Evolutionary conservation across 2,113 vertebrate genomes (phyloP), one percentile per base, ranked within the genome.

Genomic region (Erpornis zantholeuca): DNA sequence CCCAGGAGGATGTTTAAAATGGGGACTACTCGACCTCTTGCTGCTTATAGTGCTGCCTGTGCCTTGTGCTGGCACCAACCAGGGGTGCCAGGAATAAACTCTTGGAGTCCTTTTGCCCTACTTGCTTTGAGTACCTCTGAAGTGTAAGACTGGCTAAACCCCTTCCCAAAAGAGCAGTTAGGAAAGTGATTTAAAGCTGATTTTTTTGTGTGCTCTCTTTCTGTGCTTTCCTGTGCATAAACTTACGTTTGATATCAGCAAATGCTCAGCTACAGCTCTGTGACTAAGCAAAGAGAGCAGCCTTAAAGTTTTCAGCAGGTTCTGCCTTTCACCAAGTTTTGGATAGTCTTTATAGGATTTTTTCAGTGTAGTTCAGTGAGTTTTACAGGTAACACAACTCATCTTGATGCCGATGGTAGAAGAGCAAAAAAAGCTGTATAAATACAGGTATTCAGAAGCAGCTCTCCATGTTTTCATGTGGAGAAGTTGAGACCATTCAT

Each of bases 131-230:
- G 57, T 31, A 49, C 6, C 31, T 77, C 28, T 86, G 10, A 60
- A 82, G 19, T 9, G 15, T 72, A 31, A 72, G 19, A 36, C 12
- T 54, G 24, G 13, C 12, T 75, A 40, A 61, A 89, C 40, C 40
- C 21, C 9, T 4, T 19, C 3, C 5, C 20, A 27, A n/a, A 52
- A 86, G 14, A 9, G 9, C 6, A 64, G 3, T 5, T 2, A 24
- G 7, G 11, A 61, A 63, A 33, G 10, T 73, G 24, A 22, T 27
- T 86, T n/a, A 12, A 12, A 10, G 7, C 6, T 36, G 6, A 0
- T 3, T 9, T 0, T 40, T 52, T 38, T 33, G 35, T 81, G 44
- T 68, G 44, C 3, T 94, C 2, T 68, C 15, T 84, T 84, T 60
- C n/a, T 66, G 17, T 44, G 22, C 10, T 29, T 20, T 69, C 18